A percentile compares a stretch with the other conserved stretches of the same genome.
Evolutionary conservation across 1,140 invertebrate species (phyloP).

Genomic region (Drosophila watanabei): DNA sequence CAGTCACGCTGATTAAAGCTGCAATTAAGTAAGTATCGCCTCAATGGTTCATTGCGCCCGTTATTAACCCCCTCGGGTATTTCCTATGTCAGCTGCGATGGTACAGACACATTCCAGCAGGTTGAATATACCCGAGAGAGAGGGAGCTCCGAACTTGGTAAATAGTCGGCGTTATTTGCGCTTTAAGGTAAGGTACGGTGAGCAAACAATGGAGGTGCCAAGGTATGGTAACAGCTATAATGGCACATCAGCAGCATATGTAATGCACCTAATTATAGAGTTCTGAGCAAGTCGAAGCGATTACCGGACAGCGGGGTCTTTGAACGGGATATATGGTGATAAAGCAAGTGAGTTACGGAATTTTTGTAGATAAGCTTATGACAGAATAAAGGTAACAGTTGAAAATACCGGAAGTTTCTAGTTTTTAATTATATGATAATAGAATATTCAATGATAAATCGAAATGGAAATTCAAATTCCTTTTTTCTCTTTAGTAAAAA

Average conservation of each 20-base stretch:
- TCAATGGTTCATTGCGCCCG: constrained; percentile 20
- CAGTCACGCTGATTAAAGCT: constrained; percentile 53
- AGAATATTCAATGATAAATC: not conserved
- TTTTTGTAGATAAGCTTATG: not conserved
- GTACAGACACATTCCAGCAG: constrained; percentile 29
- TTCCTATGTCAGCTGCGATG: constrained; percentile 44
- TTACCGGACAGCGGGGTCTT: constrained; percentile 11
- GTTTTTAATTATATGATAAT: not conserved
- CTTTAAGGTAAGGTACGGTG: constrained; percentile 17
- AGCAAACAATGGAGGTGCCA: constrained; percentile 42
- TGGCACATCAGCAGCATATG: constrained; percentile 24
- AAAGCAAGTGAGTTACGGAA: constrained; percentile 12
- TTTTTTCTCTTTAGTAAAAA: not conserved
- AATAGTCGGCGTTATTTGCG: constrained; percentile 61
- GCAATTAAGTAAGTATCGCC: constrained; percentile 29
- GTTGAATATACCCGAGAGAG: constrained; percentile 50
- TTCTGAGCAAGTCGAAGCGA: constrained; percentile 23
- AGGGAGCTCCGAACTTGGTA: constrained; percentile 18
- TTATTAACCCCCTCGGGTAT: constrained; percentile 40
- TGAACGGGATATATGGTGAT: constrained; percentile 14
- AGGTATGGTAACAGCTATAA: constrained; percentile 2
- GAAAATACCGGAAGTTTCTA: too few species aligned
- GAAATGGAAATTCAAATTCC: not conserved
- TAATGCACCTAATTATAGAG: constrained; percentile 51
- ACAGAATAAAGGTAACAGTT: not conserved